Base-by-base conservation (phyloP, 2,797 vertebrate species). In the Toxotes lorentzi region DNA sequence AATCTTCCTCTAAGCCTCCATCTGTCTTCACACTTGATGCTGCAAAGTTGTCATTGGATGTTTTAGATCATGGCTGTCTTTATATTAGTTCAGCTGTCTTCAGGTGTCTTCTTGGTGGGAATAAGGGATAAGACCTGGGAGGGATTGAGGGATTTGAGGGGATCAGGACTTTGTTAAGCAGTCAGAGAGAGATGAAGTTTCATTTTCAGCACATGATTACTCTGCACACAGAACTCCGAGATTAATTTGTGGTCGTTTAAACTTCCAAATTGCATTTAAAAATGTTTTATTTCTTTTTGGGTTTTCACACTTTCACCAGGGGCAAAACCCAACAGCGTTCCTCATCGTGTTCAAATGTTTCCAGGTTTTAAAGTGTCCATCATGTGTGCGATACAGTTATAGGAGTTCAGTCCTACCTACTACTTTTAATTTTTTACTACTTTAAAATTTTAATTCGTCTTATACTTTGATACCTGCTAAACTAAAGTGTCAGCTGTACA, bases 11-110 rank as follows among this genome's bases (percentile, higher is more conserved):
- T 43, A 70, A 70, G 21, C 19, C 21, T 11, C 21, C 40, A 51
- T 73, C 47, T 70, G 59, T 66, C 67, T 57, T 63, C 41, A 57
- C n/a, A 64, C 57, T 73, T 65, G 7, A 77, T 60, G 41, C 4
- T 32, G 47, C 1, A 0, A 43, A 68, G 17, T 48, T 70, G 23
- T 67, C 10, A 35, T 54, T 54, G 35, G 34, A 62, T 59, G 43
- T 67, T 65, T 58, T 38, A 68, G 47, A 83, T 62, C 27, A 32
- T 3, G 4, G 16, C 16, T 64, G 6, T 30, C 41, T 47, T 23
- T 65, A 35, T 34, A 56, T 58, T 50, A 56, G 23, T 19, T 69
- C 45, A 63, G 45, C 53, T 65, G 79, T 38, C 27, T 47, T 32
- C 64, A 41, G 30, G 21, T 23, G 38, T 45, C 50, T 72, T n/a